Conservation (phyloP, 1,140 invertebrate species). For the Brachionus rotundiformis region DNA sequence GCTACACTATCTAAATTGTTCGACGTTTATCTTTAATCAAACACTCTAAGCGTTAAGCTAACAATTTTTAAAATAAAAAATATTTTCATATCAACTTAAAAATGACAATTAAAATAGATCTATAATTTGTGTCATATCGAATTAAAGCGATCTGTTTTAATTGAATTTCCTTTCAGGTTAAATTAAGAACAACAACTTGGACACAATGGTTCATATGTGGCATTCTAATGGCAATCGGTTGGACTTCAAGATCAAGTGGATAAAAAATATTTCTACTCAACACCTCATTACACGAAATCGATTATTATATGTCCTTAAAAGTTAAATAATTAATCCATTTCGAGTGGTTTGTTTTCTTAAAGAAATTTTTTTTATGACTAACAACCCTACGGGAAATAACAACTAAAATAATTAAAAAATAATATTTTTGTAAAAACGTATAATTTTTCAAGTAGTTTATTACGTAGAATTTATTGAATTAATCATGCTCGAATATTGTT, state of each 20-base stretch:
- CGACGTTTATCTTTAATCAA: slow-evolving; percentile 47
- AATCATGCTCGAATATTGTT: slow-evolving; percentile 14
- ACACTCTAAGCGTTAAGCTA: slow-evolving; percentile 43
- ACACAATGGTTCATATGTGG: slow-evolving; percentile 35
- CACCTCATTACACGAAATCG: background rate
- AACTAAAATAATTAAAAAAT: slow-evolving; percentile 44
- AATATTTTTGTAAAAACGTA: slow-evolving; percentile 43
- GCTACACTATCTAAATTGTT: slow-evolving; percentile 18
- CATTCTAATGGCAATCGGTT: slow-evolving; percentile 2
- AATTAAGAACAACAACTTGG: slow-evolving; percentile 30
- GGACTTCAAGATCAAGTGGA: slow-evolving; percentile 26
- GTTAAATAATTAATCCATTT: slow-evolving; percentile 51
- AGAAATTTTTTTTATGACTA: background rate
- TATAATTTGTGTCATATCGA: slow-evolving; percentile 35
- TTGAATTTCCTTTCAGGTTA: slow-evolving; percentile 27
- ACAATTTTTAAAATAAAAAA: background rate
- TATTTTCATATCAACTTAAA: slow-evolving; percentile 27
- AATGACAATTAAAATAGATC: slow-evolving; percentile 32
- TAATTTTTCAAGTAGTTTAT: slow-evolving; percentile 29
- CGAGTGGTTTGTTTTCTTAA: slow-evolving; percentile 35
- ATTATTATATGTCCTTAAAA: slow-evolving; percentile 35
- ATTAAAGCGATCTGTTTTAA: slow-evolving; percentile 36
- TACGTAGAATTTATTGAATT: background rate
- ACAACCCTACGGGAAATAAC: slow-evolving; percentile 39
- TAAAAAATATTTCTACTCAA: slow-evolving; percentile 6